Percentiles rank a stretch among this genome's conserved stretches.
phyloP scores from a whole-genome alignment of 2,888 invertebrate species.

The Celastrina argiolus region DNA sequence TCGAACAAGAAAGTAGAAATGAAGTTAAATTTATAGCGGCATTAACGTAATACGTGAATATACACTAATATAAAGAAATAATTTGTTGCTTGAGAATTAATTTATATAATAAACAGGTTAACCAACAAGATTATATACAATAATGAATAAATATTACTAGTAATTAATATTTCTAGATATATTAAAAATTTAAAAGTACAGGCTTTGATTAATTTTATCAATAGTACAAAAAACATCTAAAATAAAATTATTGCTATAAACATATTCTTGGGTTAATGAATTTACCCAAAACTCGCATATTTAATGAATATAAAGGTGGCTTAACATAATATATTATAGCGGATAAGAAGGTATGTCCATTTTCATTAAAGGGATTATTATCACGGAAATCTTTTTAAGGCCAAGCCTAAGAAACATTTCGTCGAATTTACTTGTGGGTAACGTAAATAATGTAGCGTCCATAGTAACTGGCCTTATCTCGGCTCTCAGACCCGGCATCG shows the following conservation, averaged over 20 bases:
- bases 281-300: background rate
- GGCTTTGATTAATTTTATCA: no score
- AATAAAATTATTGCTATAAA: background rate
- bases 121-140: background rate
- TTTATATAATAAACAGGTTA: no score
- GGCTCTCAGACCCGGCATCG: slow-evolving; percentile 34
- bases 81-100: background rate
- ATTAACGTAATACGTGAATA: background rate
- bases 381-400: slow-evolving; percentile 20
- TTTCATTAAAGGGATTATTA: slow-evolving; percentile 23
- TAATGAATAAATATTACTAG: no score
- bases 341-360: slow-evolving; percentile 3
- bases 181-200: no score
- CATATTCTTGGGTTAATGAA: background rate
- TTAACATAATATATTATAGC: background rate
- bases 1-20: background rate
- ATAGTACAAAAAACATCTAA: background rate
- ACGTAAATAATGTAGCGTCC: slow-evolving; percentile 38
- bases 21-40: background rate
- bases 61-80: background rate
- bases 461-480: slow-evolving; percentile 38
- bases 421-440: slow-evolving; percentile 21
- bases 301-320: background rate
- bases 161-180: no score
- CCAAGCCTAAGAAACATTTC: slow-evolving; percentile 14